A percentile compares a stretch with the other conserved stretches of the same genome.
Evolutionary conservation across 53 echinoderm and acorn worm genomes (phyloP).

Genomic region (Astropecten irregularis): DNA sequence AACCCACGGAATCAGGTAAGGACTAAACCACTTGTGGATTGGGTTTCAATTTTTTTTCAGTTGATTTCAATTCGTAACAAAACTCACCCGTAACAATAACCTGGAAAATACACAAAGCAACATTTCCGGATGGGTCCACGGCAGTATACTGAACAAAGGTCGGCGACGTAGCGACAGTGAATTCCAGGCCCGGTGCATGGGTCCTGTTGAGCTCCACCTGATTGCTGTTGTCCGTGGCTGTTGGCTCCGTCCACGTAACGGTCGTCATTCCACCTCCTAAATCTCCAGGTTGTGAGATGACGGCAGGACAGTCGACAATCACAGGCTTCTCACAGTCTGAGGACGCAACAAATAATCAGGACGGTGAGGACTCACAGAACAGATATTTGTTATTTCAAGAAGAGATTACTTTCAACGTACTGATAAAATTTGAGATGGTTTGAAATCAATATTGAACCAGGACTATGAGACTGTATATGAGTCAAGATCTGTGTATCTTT

Average conservation of each 20-base stretch:
- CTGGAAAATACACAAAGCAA: slow-evolving; percentile 36
- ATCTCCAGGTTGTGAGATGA: slow-evolving; percentile 20
- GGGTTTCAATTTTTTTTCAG: no score
- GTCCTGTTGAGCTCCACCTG: not conserved
- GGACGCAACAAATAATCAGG: not conserved
- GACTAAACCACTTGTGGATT: no score
- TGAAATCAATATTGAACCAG: no score
- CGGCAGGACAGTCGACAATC: slow-evolving; percentile 23
- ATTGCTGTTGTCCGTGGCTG: slow-evolving; percentile 59
- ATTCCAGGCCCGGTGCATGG: not conserved
- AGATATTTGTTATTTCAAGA: not conserved
- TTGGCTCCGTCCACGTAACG: slow-evolving; percentile 63
- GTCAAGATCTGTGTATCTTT: no score
- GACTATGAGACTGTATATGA: no score
- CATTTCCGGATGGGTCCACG: slow-evolving; percentile 56
- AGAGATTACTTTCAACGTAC: not conserved
- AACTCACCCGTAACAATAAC: slow-evolving; percentile 62
- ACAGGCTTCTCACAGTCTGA: slow-evolving; percentile 62
- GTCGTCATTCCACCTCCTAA: not conserved
- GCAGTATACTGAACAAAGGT: slow-evolving; percentile 52
- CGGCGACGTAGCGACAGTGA: not conserved
- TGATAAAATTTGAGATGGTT: no score
- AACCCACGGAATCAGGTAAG: no score
- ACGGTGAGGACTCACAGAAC: not conserved
- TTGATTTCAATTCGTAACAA: no score